phyloP scores from a whole-genome alignment of 1,140 invertebrate genomes.

The Drosophila parabipectinata region DNA sequence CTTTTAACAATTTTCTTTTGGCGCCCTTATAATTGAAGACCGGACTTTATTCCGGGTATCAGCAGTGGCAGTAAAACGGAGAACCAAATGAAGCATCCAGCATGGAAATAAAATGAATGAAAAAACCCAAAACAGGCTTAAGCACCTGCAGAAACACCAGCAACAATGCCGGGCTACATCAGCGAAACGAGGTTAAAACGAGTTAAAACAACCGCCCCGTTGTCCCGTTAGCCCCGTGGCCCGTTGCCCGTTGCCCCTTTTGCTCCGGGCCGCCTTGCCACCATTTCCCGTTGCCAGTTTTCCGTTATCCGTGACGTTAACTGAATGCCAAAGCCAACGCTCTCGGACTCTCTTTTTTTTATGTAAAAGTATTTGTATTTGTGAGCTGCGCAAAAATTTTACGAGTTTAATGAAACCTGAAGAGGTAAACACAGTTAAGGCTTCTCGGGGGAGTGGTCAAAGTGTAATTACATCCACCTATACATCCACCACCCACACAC shows the following conservation, averaged over 20 bases:
- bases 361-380: constrained; percentile 4
- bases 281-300: constrained; percentile 13
- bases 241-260: no score
- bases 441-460: constrained; percentile 36
- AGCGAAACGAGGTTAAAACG: constrained; percentile 60
- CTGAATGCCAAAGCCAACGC: constrained; percentile 38
- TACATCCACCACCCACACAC: background rate
- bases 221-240: background rate
- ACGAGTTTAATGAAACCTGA: constrained; percentile 66
- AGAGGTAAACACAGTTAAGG: constrained; percentile 59
- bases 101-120: constrained; percentile 13
- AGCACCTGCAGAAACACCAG: constrained; percentile 45
- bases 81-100: constrained; percentile 49
- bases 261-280: no score
- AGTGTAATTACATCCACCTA: constrained; percentile 44
- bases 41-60: constrained; percentile 37
- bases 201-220: constrained; percentile 46
- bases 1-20: constrained; percentile 10
- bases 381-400: constrained; percentile 29
- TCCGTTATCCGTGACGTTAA: constrained; percentile 31
- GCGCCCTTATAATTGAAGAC: constrained; percentile 38
- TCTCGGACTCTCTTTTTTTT: constrained; percentile 14
- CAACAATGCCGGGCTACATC: constrained; percentile 35
- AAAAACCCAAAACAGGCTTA: constrained; percentile 45
- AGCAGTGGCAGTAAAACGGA: constrained; percentile 18